A percentile compares a stretch with the other conserved stretches of the same genome.
These are phyloP conservation scores for Odontamblyopus lacepedii DNA, from an alignment of 2,797 vertebrate genomes.

Conservation along the genomic window DNA sequence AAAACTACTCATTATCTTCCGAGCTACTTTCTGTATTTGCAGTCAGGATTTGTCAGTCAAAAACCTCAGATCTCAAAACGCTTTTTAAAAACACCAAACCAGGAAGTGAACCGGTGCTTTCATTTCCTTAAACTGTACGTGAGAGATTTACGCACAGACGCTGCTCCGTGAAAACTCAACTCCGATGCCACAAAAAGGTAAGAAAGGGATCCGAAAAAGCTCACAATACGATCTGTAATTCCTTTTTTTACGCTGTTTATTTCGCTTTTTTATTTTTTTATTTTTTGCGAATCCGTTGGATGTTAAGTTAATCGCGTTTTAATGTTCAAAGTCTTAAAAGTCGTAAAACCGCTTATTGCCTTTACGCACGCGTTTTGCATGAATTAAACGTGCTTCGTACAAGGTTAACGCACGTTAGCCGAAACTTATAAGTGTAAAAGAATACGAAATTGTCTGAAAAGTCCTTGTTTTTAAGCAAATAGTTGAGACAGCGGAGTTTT, in stretches of 20 bases:
- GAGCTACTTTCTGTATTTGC: not conserved
- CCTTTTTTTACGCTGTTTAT: not conserved
- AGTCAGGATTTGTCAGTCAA: not conserved
- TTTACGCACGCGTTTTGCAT: not conserved
- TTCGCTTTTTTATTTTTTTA: no score
- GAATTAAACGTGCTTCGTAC: not conserved
- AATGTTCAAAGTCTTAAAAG: not conserved
- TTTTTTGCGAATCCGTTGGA: not conserved
- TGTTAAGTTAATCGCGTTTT: not conserved
- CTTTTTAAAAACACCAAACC: not conserved
- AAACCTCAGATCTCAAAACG: not conserved
- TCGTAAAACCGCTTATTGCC: not conserved
- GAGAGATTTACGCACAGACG: not conserved
- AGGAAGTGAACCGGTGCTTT: not conserved
- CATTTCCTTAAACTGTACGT: constrained; percentile 4
- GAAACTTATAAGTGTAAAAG: not conserved
- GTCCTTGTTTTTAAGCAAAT: not conserved
- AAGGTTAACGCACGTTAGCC: not conserved
- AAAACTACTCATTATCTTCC: not conserved
- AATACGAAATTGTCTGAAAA: not conserved
- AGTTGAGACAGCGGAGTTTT: not conserved
- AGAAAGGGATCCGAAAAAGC: not conserved
- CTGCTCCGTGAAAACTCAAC: not conserved
- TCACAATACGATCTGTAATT: not conserved
- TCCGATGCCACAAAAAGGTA: not conserved